Evolutionary conservation across 92 coral and sea anemone genomes (phyloP).

Genomic region (Metridium senile): DNA sequence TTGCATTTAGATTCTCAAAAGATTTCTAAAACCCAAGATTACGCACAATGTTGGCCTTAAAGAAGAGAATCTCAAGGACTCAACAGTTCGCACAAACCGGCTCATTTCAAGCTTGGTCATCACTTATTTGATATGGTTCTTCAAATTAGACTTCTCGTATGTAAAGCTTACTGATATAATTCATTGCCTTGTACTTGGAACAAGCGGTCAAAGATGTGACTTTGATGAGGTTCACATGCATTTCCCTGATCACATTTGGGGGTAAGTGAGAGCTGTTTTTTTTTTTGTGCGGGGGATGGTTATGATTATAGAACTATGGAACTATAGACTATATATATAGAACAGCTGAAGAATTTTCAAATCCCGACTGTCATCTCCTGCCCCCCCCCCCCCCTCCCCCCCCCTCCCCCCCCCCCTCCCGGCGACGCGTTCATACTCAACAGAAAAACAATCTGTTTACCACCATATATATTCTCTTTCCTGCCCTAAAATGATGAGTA

Average conservation of each 20-base stretch:
- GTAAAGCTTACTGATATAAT: conserved; percentile 11
- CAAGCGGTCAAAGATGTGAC: conserved; percentile 14
- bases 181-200: conserved; percentile 19
- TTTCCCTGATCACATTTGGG: conserved; percentile 27
- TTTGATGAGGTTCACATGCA: conserved; percentile 13
- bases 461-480: no score
- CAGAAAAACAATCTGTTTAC: no score
- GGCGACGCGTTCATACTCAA: no score
- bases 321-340: no score
- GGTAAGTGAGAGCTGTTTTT: conserved; percentile 3
- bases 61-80: conserved; percentile 11
- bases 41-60: conserved; percentile 21
- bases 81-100: conserved; percentile 9
- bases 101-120: conserved; percentile 55
- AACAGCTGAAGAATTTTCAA: no score
- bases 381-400: no score
- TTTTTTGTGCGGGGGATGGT: no score
- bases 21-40: conserved; percentile 56
- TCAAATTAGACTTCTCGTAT: conserved; percentile 1
- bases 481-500: no score
- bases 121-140: not conserved
- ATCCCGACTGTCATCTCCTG: no score
- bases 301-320: no score
- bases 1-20: conserved; percentile 48
- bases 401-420: no score